Evolutionary conservation across 2,888 invertebrate species (phyloP).

Genomic region (Eupsilia transversa): DNA sequence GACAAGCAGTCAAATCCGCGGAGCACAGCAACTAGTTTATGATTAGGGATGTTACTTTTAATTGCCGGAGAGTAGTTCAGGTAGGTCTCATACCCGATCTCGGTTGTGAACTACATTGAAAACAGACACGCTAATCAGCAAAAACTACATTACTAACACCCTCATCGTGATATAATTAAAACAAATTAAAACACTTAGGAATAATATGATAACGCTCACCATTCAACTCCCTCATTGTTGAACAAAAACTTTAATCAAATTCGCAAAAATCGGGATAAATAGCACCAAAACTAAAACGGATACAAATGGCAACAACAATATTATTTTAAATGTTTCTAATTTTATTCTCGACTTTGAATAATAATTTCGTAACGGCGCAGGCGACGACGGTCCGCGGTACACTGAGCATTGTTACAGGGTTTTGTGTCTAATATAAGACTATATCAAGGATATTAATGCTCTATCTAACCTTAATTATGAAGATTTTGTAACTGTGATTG

Average conservation of each 20-base stretch:
- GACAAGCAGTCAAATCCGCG: background rate
- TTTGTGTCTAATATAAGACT: conserved; percentile 55
- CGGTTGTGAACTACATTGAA: background rate
- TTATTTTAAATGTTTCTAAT: conserved; percentile 52
- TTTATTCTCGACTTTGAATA: conserved; percentile 45
- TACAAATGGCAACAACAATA: conserved; percentile 1
- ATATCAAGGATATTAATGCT: conserved; percentile 55
- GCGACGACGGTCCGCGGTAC: conserved; percentile 47
- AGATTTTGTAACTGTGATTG: background rate
- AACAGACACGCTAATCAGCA: background rate
- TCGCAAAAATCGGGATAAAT: background rate
- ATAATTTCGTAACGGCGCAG: conserved; percentile 44
- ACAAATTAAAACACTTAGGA: background rate
- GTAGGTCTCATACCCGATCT: background rate
- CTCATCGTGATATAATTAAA: background rate
- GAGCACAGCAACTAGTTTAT: background rate
- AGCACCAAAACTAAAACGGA: background rate
- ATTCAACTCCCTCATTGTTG: conserved; percentile 52
- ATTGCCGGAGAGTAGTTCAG: conserved; percentile 10
- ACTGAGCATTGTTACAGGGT: conserved; percentile 57
- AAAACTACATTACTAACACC: background rate
- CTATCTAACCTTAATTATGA: conserved; percentile 34
- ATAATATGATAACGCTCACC: conserved; percentile 36
- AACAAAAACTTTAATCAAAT: conserved; percentile 1
- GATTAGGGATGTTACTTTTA: background rate